A percentile compares a stretch with the other conserved stretches of the same genome.
Evolutionary conservation across 2,797 vertebrate species (phyloP).

Genomic region (Mallotus villosus): DNA sequence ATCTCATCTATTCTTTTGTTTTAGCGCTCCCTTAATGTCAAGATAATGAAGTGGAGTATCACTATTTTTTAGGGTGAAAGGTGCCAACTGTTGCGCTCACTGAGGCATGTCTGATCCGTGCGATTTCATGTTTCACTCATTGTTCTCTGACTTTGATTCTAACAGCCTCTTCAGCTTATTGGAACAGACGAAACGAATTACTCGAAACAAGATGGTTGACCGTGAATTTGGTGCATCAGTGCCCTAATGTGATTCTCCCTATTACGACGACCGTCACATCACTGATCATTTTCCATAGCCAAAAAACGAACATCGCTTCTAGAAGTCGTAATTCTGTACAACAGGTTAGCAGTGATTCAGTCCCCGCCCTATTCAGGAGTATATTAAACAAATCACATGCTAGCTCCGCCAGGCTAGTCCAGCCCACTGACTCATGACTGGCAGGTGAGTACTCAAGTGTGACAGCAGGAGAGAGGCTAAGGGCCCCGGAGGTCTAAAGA

Average conservation of each 20-base stretch:
- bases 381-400: constrained; percentile 21
- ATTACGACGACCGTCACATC: constrained; percentile 33
- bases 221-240: constrained; percentile 50
- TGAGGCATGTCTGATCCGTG: constrained; percentile 37
- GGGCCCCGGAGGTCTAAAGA: neutral
- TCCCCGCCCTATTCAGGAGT: constrained; percentile 21
- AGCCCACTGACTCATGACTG: constrained; percentile 30
- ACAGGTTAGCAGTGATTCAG: constrained; percentile 20
- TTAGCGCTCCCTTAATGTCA: constrained; percentile 48
- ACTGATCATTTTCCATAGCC: constrained; percentile 17
- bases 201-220: constrained; percentile 57
- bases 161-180: constrained; percentile 48
- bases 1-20: constrained; percentile 41
- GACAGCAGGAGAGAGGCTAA: neutral
- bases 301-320: constrained; percentile 47
- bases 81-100: constrained; percentile 49
- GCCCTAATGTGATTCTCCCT: constrained; percentile 31
- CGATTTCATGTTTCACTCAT: constrained; percentile 37
- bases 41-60: constrained; percentile 59
- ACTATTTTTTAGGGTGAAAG: constrained; percentile 35
- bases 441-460: constrained; percentile 30
- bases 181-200: constrained; percentile 34
- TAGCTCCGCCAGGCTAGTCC: constrained; percentile 25
- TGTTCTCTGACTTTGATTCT: constrained; percentile 22
- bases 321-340: constrained; percentile 37